Evolutionary conservation across 2,888 invertebrate species (phyloP), one percentile per base, ranked within the genome.

Genomic region (Hedychridium roseum): DNA sequence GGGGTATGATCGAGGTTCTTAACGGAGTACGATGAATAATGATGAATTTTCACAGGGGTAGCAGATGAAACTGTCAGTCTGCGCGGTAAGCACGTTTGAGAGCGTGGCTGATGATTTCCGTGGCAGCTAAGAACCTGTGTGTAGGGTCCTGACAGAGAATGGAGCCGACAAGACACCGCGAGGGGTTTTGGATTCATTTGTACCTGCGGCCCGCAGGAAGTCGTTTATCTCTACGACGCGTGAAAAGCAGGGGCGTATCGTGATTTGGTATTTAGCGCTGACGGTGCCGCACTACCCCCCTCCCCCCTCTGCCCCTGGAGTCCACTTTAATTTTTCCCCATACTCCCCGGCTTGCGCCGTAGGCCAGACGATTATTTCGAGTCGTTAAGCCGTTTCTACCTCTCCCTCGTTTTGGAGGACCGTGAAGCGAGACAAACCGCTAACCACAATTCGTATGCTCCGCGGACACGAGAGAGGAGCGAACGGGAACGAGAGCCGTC

Each of bases 341-440:
- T 12, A 14, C 32, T 12, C 32, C 31, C 27, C n/a, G 7, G 17
- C 49, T 26, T 14, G 48, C 34, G 57, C 50, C 50, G 38, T 35
- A 51, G 45, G 51, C 50, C 53, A 35, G 48, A 43, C 66, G 64
- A 68, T 68, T 68, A 68, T 59, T 64, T 67, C 56, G 59, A 55
- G 57, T 56, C 61, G 65, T 65, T 60, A 58, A 64, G 56, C 49
- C 43, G 56, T 60, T 59, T 51, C 53, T 50, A 53, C 35, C 54
- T 53, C 50, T 50, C 56, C 54, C 63, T 53, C 57, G 57, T 63
- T 64, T 60, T 54, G 62, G 44, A 50, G 60, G 50, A 63, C 56
- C 62, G 60, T 57, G 59, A 62, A 64, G 64, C 68, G 66, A 58
- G 60, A 58, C 66, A 64, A 68, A 66, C 66, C 63, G 64, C 66